phyloP scores from a whole-genome alignment of 2,888 invertebrate species.

The Lepeophtheirus nordmannii region DNA sequence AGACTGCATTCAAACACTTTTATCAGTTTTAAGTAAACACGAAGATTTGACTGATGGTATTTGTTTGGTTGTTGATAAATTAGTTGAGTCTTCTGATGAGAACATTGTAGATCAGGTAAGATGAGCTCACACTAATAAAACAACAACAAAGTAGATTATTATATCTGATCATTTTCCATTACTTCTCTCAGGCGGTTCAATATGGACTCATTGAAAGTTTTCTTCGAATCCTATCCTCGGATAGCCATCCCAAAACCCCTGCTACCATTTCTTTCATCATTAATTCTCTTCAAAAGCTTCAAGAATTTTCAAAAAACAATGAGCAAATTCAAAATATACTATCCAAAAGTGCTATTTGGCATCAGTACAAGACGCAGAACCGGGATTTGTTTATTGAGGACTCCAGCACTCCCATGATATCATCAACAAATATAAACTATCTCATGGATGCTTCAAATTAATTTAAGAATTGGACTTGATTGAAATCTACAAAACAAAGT shows the following conservation, averaged over 20 bases:
- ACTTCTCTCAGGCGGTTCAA: not conserved
- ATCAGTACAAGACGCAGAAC: conserved; percentile 80
- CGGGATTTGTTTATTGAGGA: conserved; percentile 37
- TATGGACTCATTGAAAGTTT: not conserved
- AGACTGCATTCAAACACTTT: not conserved
- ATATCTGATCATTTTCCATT: not conserved
- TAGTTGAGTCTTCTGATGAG: not conserved
- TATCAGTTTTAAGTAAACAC: not conserved
- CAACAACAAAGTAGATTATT: not conserved
- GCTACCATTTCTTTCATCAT: not conserved
- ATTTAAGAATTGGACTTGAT: conserved; percentile 32
- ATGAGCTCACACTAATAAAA: too few species aligned
- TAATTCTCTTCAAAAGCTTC: not conserved
- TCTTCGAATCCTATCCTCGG: not conserved
- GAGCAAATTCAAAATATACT: not conserved
- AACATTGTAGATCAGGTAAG: not conserved
- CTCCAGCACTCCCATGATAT: not conserved
- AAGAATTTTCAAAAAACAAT: conserved; percentile 7
- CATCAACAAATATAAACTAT: conserved; percentile 21
- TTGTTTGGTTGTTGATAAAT: not conserved
- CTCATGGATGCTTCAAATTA: conserved; percentile 25
- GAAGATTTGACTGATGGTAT: not conserved
- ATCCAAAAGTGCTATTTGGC: conserved; percentile 50
- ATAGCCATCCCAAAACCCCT: not conserved
- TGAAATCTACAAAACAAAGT: conserved; percentile 15